Base-by-base conservation (phyloP, 2,888 invertebrate genomes). In the Melipona bicolor region DNA sequence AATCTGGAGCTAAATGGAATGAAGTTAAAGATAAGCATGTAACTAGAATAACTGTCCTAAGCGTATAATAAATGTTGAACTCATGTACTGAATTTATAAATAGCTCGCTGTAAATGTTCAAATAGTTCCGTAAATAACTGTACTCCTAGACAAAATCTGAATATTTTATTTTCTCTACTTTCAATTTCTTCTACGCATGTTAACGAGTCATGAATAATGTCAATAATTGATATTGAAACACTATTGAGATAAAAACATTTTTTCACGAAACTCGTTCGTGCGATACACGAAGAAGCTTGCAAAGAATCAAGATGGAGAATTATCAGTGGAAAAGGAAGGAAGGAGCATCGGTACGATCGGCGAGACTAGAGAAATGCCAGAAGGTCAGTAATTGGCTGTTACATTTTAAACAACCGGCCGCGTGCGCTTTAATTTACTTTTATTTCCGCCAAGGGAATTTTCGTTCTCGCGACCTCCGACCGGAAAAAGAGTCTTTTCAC, bases 351-450 rank as follows among this genome's bases (percentile, higher is more conserved):
- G 52, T 71, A 76, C 85, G 85, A 85, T 87, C 84, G 83, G 68
- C 83, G 73, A 77, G 56, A 72, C 76, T 68, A 21, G 1, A 43
- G 81, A 61, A 69, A 62, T 75, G 67, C 52, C 87, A 83, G 81
- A 64, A 81, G 84, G 84, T 85, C 89, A 84, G 89, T 92, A 92
- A 92, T 92, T 91, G 92, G 91, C 90, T 91, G 90, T 91, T 92
- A 90, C 90, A 91, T 91, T 92, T 91, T 91, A 90, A 92, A 92
- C 90, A 89, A 90, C 86, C 90, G 77, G 71, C 86, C 81, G 86
- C 79, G 81, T 72, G 77, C 82, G 87, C 90, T 92, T 92, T 92
- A 92, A 92, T 92, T 91, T 92, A 92, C 90, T 92, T 92, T 92
- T 92, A 92, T 92, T 91, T 90, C 85, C 89, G 87, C 81, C 91